These are phyloP conservation scores for Orchesella flavescens DNA, from an alignment of 2,888 invertebrate genomes.

Conservation along the genomic window DNA sequence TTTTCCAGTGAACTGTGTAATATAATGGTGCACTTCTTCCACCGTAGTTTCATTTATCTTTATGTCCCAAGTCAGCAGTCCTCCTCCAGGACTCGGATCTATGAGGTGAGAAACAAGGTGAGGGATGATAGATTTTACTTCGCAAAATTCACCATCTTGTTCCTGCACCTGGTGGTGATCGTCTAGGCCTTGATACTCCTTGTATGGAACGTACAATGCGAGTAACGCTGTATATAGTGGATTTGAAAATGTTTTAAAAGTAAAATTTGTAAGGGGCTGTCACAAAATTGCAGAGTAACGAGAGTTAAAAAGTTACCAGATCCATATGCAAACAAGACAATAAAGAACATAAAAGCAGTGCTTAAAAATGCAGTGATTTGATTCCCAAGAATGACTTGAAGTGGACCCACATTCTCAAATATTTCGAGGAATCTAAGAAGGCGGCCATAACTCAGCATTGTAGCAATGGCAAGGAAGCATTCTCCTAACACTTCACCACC, in stretches of 20 bases:
- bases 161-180: not conserved
- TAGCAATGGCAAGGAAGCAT: constrained; percentile 80
- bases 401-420: constrained; percentile 80
- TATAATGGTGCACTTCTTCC: constrained; percentile 7
- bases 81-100: not conserved
- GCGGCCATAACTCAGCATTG: constrained; percentile 80
- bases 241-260: constrained; percentile 1
- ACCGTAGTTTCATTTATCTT: not conserved
- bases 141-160: constrained; percentile 20
- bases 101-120: not conserved
- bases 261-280: not conserved
- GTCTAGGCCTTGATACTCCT: constrained; percentile 5
- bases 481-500: constrained; percentile 81
- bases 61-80: not conserved
- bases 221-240: constrained; percentile 11
- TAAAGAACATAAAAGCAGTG: constrained; percentile 79
- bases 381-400: constrained; percentile 77
- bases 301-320: constrained; percentile 74
- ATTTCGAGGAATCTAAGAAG: constrained; percentile 80
- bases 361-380: constrained; percentile 81
- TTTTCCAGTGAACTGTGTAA: not conserved
- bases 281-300: not conserved
- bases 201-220: constrained; percentile 43
- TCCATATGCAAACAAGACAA: constrained; percentile 79
- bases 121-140: not conserved